phyloP scores from a whole-genome alignment of 2,113 vertebrate species.

The Felis chaus region DNA sequence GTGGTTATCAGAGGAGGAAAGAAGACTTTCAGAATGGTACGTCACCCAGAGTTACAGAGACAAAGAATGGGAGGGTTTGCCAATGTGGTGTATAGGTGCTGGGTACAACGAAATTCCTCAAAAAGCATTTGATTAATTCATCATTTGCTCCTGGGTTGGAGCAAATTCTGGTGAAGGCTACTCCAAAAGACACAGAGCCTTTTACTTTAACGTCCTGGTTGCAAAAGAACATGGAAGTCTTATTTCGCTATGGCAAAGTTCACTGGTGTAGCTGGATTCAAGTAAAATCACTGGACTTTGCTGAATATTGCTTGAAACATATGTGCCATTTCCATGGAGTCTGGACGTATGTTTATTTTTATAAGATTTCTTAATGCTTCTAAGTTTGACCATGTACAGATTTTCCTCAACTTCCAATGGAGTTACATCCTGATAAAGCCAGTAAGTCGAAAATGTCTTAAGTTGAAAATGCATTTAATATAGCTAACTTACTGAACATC shows the following conservation, averaged over 20 bases:
- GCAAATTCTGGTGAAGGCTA: neutral
- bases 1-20: neutral
- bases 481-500: neutral
- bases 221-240: neutral
- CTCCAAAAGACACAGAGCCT: neutral
- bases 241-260: neutral
- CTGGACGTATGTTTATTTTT: slow-evolving; percentile 4
- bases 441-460: neutral
- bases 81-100: neutral
- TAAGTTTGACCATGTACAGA: neutral
- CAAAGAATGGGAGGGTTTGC: neutral
- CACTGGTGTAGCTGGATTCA: neutral
- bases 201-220: neutral
- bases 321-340: neutral
- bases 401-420: neutral
- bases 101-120: neutral
- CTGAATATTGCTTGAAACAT: neutral
- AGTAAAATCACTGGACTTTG: neutral
- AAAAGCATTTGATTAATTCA: neutral
- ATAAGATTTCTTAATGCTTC: neutral
- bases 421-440: neutral
- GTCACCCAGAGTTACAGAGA: neutral
- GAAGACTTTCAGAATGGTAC: neutral
- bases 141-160: neutral
- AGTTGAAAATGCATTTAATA: neutral